phyloP scores from a whole-genome alignment of 2,113 vertebrate species.

The Apodemus speciosus region DNA sequence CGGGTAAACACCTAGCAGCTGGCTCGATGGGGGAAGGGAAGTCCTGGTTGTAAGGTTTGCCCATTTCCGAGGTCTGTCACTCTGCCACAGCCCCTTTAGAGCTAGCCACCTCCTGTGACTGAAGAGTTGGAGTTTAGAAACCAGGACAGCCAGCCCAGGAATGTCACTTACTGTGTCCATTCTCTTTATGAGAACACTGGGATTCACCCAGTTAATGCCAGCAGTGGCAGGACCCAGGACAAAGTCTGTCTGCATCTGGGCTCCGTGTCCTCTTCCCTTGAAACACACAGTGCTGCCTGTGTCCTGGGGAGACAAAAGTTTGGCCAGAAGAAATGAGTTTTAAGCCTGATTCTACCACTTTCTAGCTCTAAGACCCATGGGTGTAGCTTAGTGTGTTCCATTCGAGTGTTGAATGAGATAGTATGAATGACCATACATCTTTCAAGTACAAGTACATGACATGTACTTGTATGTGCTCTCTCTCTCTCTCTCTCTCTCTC shows the following conservation, averaged over 20 bases:
- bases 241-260: background rate
- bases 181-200: slow-evolving; percentile 21
- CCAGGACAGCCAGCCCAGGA: background rate
- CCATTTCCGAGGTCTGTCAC: background rate
- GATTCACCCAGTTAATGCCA: background rate
- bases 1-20: background rate
- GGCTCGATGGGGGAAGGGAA: background rate
- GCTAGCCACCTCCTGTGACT: background rate
- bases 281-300: no score
- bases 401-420: background rate
- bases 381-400: background rate
- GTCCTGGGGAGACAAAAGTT: background rate
- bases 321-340: background rate
- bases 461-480: background rate
- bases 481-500: no score
- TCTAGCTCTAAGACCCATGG: background rate
- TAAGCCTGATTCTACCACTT: background rate
- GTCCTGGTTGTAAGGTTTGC: background rate
- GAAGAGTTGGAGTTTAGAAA: background rate
- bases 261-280: background rate
- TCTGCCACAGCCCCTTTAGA: background rate
- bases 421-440: background rate
- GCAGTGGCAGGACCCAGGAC: background rate
- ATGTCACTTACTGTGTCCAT: background rate
- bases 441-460: no score